A percentile compares a stretch with the other conserved stretches of the same genome.
These are phyloP conservation scores for Eunapius fragilis DNA, from an alignment of 37 sponge, comb jelly and placozoan genomes.

Conservation along the genomic window DNA sequence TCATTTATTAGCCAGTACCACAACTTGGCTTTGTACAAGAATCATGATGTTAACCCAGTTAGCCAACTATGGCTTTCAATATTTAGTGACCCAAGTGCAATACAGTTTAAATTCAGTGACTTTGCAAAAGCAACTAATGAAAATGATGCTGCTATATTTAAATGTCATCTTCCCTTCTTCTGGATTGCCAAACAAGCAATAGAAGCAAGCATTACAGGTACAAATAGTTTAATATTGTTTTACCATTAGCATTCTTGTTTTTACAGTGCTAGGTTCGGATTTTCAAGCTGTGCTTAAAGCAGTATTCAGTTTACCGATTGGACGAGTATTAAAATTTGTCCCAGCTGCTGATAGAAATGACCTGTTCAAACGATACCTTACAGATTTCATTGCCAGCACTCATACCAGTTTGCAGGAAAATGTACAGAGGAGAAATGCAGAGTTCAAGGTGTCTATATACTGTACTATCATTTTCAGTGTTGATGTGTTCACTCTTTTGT, in stretches of 20 bases:
- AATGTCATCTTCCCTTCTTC: conserved; percentile 85
- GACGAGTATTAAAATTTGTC: conserved; percentile 13
- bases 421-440: background rate
- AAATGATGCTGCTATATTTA: background rate
- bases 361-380: conserved; percentile 42
- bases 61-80: conserved; percentile 53
- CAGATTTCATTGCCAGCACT: conserved; percentile 51
- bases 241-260: background rate
- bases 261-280: background rate
- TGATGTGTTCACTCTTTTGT: too few relatives aligned
- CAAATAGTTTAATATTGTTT: background rate
- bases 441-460: background rate
- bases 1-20: conserved; percentile 50
- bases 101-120: conserved; percentile 29
- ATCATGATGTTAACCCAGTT: conserved; percentile 17
- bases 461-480: background rate
- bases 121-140: background rate
- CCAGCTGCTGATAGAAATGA: conserved; percentile 22
- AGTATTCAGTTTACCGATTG: conserved; percentile 10
- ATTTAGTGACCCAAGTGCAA: background rate
- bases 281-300: background rate
- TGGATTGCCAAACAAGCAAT: conserved; percentile 74
- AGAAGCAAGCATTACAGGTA: conserved; percentile 20
- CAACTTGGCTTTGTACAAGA: conserved; percentile 49
- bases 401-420: conserved; percentile 26